Base-by-base conservation (phyloP, 37 sponge, comb jelly and placozoan genomes). In the Ianthella basta region DNA sequence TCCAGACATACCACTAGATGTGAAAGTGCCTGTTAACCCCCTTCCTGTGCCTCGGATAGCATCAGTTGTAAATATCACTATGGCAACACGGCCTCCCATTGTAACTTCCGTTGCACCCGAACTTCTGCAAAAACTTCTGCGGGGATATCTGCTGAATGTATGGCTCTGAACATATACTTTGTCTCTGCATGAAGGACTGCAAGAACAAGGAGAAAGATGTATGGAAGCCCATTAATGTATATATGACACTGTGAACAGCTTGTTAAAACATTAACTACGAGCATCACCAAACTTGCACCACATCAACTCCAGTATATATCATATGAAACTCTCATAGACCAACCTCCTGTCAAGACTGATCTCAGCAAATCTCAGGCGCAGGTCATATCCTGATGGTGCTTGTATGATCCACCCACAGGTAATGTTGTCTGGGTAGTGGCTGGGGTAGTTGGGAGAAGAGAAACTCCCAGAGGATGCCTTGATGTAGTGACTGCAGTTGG, bases 351-450 rank as follows among this genome's bases (percentile, higher is more conserved):
- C 78, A 24, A 75, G 37, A 36, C 53, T 39, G 53, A 75, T 10
- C 2, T 18, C 25, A 19, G 35, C 1, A 23, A 75, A 41, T 75
- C 15, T 75, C 15, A 75, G 2, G 33, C n/a, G n/a, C 21, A 41
- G 12, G 24, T 23, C 6, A 53, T 41, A 75, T 24, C 78, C 78
- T 36, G 35, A 1, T 75, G 78, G 78, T 23, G 38, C 78, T 16
- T 50, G 44, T 75, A 75, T 75, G 24, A 75, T 24, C 78, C 78
- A 75, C 23, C 78, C 78, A 75, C 78, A 75, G 54, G 78, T 75
- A 36, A 50, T 12, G 54, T 75, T 75, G 15, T 19, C 54, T 19
- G 18, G 18, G 38, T 75, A 75, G 78, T 41, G 78, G n/a, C 13
- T 32, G 24, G 78, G 78, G 25, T 75, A 75, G 54, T 41, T 41